These are phyloP conservation scores for Lineus longissimus DNA, from an alignment of 1,140 invertebrate genomes.

Conservation along the genomic window DNA sequence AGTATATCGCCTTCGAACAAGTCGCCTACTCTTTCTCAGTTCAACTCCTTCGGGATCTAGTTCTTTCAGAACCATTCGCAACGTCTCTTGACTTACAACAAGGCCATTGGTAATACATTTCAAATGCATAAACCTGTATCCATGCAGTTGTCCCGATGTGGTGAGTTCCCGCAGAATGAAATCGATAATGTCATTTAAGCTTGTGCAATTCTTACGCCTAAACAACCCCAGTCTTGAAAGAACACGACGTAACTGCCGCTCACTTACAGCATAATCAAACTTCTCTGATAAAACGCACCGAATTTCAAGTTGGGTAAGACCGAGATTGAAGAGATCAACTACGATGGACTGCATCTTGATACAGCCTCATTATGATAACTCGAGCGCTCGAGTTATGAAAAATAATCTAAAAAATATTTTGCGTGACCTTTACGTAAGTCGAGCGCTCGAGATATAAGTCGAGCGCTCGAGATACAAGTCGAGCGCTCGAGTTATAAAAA, in stretches of 20 bases:
- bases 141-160: neutral
- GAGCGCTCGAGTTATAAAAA: too few relatives aligned
- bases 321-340: too few relatives aligned
- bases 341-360: too few relatives aligned
- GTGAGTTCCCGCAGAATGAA: neutral
- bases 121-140: neutral
- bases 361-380: too few relatives aligned
- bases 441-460: too few relatives aligned
- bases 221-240: neutral
- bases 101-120: neutral
- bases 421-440: too few relatives aligned
- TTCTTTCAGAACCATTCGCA: neutral
- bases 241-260: neutral
- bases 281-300: too few relatives aligned
- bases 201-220: neutral
- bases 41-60: conserved; percentile 18
- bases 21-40: neutral
- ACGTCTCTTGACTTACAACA: neutral
- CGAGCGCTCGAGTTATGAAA: too few relatives aligned
- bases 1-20: conserved; percentile 21
- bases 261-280: neutral
- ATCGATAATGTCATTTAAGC: neutral
- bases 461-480: too few relatives aligned
- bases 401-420: too few relatives aligned
- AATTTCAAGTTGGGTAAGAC: too few relatives aligned